Conservation (phyloP, 2,888 invertebrate species). For the Cinara cedri region DNA sequence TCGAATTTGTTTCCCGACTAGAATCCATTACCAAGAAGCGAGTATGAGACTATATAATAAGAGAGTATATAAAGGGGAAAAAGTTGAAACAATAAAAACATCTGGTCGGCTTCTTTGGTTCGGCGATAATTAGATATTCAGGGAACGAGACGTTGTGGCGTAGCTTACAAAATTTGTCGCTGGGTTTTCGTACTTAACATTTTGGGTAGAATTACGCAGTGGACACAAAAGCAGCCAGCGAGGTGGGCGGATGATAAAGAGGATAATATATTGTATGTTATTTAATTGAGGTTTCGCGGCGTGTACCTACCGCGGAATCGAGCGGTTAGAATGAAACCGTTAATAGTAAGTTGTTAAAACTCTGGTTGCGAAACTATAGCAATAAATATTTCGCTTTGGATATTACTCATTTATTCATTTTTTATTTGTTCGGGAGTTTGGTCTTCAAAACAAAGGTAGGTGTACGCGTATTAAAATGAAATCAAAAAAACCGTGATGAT, state of each 20-base stretch:
- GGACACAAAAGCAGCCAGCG: slow-evolving; percentile 23
- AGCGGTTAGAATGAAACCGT: slow-evolving; percentile 19
- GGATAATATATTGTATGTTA: background rate
- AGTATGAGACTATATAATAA: slow-evolving; percentile 13
- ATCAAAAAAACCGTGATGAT: background rate
- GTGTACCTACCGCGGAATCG: slow-evolving; percentile 1
- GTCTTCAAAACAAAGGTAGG: background rate
- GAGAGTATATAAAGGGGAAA: slow-evolving; percentile 15
- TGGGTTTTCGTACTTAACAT: slow-evolving; percentile 41
- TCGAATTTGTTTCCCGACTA: slow-evolving; percentile 50
- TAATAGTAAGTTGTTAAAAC: background rate
- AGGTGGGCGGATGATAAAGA: background rate
- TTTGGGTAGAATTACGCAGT: slow-evolving; percentile 46
- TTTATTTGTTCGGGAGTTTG: background rate
- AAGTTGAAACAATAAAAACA: slow-evolving; percentile 54
- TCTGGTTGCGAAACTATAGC: slow-evolving; percentile 1
- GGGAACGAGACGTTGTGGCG: slow-evolving; percentile 12
- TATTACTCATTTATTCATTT: background rate
- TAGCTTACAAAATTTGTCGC: slow-evolving; percentile 48
- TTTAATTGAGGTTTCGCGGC: slow-evolving; percentile 30
- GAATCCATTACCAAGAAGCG: slow-evolving; percentile 45
- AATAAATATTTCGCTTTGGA: slow-evolving; percentile 11
- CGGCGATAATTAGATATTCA: slow-evolving; percentile 52
- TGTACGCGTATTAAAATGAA: slow-evolving; percentile 16
- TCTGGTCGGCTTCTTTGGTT: slow-evolving; percentile 41